Conservation (phyloP, 2,888 invertebrate genomes). For the Tetragonula carbonaria region DNA sequence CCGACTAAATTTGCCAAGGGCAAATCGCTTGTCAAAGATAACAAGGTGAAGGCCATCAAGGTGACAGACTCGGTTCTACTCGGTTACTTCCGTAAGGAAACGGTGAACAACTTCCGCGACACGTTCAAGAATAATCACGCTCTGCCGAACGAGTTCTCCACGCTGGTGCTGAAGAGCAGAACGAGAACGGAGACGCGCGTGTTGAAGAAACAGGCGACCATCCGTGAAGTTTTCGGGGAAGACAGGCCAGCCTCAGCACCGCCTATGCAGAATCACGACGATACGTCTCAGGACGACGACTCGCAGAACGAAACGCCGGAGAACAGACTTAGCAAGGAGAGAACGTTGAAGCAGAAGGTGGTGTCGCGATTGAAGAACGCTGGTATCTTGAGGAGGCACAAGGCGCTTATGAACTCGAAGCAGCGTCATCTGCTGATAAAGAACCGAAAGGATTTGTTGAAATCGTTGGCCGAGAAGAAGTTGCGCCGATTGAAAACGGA, state of each 20-base stretch:
- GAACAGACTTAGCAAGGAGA: constrained; percentile 61
- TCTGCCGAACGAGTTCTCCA: constrained; percentile 87
- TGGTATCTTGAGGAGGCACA: constrained; percentile 81
- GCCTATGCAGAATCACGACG: constrained; percentile 87
- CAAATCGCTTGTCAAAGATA: constrained; percentile 75
- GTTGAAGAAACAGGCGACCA: constrained; percentile 90
- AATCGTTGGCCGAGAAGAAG: constrained; percentile 78
- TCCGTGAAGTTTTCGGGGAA: constrained; percentile 92
- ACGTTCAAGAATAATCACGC: constrained; percentile 88
- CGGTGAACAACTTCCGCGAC: constrained; percentile 88
- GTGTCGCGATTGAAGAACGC: constrained; percentile 80
- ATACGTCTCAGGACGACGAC: constrained; percentile 81
- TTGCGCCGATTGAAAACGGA: constrained; percentile 74
- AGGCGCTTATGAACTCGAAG: constrained; percentile 81
- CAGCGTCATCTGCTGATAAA: constrained; percentile 79
- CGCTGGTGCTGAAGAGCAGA: constrained; percentile 89
- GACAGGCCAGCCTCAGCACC: constrained; percentile 94
- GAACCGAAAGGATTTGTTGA: constrained; percentile 77
- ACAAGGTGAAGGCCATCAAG: constrained; percentile 77
- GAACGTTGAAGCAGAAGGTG: constrained; percentile 76
- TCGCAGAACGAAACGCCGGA: constrained; percentile 78
- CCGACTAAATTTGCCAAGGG: constrained; percentile 65
- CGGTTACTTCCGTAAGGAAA: constrained; percentile 89
- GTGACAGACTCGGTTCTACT: constrained; percentile 86
- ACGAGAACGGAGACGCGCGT: constrained; percentile 91